Evolutionary conservation across 2,797 vertebrate species (phyloP), one percentile per base, ranked within the genome.

Genomic region (Microctenopoma lineatum): DNA sequence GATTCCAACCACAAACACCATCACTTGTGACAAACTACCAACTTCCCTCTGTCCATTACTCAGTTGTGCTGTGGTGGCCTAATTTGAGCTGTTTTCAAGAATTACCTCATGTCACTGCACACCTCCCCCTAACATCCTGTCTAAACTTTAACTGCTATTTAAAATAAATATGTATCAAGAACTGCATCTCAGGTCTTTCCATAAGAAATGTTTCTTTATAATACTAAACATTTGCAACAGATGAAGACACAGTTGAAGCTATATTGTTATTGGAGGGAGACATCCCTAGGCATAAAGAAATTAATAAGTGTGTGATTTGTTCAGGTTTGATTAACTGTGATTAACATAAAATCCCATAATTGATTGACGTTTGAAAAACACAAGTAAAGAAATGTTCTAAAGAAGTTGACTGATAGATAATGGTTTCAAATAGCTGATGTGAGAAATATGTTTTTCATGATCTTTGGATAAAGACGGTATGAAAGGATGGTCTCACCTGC

Each of bases 401-500:
- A 41, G 5, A 4, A 8, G 38, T 32, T 32, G 29, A 32, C 7
- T 34, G 32, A 34, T 9, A 8, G 32, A 34, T 2, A 34, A 34
- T 34, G 32, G 7, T 34, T 34, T 34, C 7, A 7, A 8, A 34
- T 34, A 34, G 7, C 7, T 34, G 32, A 34, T 34, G 7, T 34
- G 3, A 34, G 32, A 34, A 39, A 39, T 7, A 39, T 0, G 12
- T 11, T 13, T 38, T 39, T 39, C 12, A 39, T 39, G 38, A 13
- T 12, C 3, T 39, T 39, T 39, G 10, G 4, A 39, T 39, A 13
- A 14, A 2, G 14, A 45, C 0, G 18, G n/a, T 7, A n/a, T 1
- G n/a, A n/a, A 45, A 45, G 15, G 16, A 45, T 3, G 60, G 11
- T 44, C 92, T 92, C 72, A 95, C 95, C 95, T 85, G 94, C 90